A percentile compares a stretch with the other conserved stretches of the same genome.
Conservation (phyloP, 2,888 invertebrate genomes). For the Philaethria dido region DNA sequence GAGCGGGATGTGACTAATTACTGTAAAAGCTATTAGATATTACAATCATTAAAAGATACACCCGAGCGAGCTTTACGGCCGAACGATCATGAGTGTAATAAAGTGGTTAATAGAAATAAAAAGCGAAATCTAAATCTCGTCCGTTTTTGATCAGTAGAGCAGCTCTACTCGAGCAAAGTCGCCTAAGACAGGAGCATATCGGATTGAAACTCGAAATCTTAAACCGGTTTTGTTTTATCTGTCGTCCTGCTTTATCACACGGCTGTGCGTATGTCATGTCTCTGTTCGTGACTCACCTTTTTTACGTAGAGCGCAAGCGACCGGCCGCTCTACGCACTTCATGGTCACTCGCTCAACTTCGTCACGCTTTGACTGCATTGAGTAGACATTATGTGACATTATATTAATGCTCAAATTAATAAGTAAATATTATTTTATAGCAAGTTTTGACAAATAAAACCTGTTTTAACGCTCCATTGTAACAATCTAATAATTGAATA, state of each 20-base stretch:
- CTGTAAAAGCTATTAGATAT: slow-evolving; percentile 19
- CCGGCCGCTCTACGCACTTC: slow-evolving; percentile 79
- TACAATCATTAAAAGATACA: slow-evolving; percentile 29
- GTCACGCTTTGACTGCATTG: slow-evolving; percentile 79
- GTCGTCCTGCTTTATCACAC: slow-evolving; percentile 65
- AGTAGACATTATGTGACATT: slow-evolving; percentile 76
- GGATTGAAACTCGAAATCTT: slow-evolving; percentile 82
- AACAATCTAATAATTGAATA: neutral
- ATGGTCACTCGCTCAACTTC: slow-evolving; percentile 80
- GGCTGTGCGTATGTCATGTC: slow-evolving; percentile 62
- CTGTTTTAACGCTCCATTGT: slow-evolving; percentile 15
- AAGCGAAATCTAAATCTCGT: slow-evolving; percentile 30
- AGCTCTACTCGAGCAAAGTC: slow-evolving; percentile 70
- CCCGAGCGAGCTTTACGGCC: slow-evolving; percentile 16
- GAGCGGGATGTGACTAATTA: slow-evolving; percentile 36
- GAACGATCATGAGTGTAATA: slow-evolving; percentile 18
- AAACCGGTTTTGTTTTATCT: slow-evolving; percentile 76
- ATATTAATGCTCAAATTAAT: slow-evolving; percentile 74
- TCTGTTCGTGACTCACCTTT: slow-evolving; percentile 80
- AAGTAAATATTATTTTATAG: slow-evolving; percentile 63
- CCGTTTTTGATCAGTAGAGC: slow-evolving; percentile 58
- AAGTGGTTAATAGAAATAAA: slow-evolving; percentile 18
- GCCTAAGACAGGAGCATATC: slow-evolving; percentile 81
- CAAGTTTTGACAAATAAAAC: slow-evolving; percentile 46
- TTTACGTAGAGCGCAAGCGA: slow-evolving; percentile 71